Percentiles rank a stretch among this genome's conserved stretches.
Evolutionary conservation across 1,140 invertebrate genomes (phyloP).

Genomic region (Heliconius himera): DNA sequence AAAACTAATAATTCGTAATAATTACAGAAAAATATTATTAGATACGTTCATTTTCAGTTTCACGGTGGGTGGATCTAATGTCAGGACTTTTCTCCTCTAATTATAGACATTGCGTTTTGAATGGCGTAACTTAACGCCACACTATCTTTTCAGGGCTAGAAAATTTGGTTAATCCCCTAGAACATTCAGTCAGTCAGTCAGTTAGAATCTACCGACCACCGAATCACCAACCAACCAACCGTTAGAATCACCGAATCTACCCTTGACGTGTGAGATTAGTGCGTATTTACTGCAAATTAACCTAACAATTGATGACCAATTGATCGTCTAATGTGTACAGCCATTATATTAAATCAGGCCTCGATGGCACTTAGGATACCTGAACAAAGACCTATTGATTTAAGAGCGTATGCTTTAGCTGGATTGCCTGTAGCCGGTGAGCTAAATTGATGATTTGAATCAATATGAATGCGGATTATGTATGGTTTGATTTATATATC

Average conservation of each 20-base stretch:
- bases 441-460: conserved; percentile 43
- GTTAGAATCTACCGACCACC: no score
- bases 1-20: no score
- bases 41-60: no score
- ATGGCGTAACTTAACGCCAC: no score
- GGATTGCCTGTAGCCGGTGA: conserved; percentile 49
- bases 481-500: conserved; percentile 24
- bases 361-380: conserved; percentile 58
- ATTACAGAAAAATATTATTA: no score
- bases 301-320: conserved; percentile 75
- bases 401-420: conserved; percentile 51
- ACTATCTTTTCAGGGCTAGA: no score
- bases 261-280: conserved; percentile 57
- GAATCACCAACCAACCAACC: no score
- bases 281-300: conserved; percentile 77
- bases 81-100: no score
- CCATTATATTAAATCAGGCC: conserved; percentile 76
- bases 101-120: no score
- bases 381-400: conserved; percentile 75
- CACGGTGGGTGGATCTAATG: no score
- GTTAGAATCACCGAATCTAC: conserved; percentile 52
- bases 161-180: no score
- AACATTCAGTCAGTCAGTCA: no score
- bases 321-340: conserved; percentile 74
- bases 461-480: conserved; percentile 31